Evolutionary conservation across 2,113 vertebrate genomes (phyloP).

Genomic region (Sterna hirundo): DNA sequence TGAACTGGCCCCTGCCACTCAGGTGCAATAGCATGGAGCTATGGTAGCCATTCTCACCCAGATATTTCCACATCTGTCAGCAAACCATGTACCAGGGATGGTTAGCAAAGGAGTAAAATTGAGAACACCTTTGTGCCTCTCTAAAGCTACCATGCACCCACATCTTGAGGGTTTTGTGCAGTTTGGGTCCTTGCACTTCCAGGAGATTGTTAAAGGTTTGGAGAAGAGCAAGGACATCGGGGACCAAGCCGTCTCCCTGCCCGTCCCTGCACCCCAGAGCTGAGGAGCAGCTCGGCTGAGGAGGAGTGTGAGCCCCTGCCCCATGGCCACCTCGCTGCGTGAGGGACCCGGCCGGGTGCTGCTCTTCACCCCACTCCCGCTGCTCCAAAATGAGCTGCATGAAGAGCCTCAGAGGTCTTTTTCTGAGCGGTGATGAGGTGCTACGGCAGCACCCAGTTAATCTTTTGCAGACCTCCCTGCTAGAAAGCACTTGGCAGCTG

Average conservation of each 20-base stretch:
- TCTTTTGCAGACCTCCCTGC: neutral
- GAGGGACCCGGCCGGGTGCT: neutral
- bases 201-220: neutral
- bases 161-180: neutral
- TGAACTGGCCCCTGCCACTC: neutral
- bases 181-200: neutral
- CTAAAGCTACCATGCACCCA: neutral
- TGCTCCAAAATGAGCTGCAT: rapidly evolving
- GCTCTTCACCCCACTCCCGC: neutral
- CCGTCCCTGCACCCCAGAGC: too few relatives aligned
- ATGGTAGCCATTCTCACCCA: neutral
- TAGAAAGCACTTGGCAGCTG: neutral
- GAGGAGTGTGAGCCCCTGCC: neutral
- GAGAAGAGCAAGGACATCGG: neutral
- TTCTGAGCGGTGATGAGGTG: neutral
- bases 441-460: neutral
- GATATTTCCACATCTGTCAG: neutral
- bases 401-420: neutral
- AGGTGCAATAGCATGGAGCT: neutral
- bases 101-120: neutral
- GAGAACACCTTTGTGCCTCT: neutral
- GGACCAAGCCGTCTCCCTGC: neutral
- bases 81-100: rapidly evolving
- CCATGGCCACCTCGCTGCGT: rapidly evolving
- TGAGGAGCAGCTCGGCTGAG: neutral